phyloP scores from a whole-genome alignment of 2,888 invertebrate genomes.

The Diadromus collaris region DNA sequence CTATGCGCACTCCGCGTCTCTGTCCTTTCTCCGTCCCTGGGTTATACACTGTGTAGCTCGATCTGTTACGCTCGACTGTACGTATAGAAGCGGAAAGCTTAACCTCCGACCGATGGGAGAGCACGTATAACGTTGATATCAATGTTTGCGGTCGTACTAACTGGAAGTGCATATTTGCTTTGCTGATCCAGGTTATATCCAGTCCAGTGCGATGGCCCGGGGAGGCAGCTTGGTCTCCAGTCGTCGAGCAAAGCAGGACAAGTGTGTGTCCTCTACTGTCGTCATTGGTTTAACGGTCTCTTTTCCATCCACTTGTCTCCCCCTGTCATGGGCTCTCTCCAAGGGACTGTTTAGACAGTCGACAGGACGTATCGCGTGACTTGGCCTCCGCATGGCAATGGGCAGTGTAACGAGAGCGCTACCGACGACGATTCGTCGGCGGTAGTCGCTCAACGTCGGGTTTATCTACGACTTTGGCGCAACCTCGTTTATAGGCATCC shows the following conservation, averaged over 20 bases:
- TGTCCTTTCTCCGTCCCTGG: neutral
- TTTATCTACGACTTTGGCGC: constrained; percentile 1
- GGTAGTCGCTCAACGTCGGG: constrained; percentile 8
- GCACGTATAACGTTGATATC: constrained; percentile 68
- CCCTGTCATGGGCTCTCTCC: constrained; percentile 11
- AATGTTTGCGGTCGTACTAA: constrained; percentile 75
- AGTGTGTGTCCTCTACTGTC: constrained; percentile 27
- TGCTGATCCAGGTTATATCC: constrained; percentile 71
- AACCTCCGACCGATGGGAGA: constrained; percentile 36
- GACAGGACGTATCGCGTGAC: constrained; percentile 51
- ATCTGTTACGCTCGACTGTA: constrained; percentile 23
- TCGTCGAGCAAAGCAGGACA: constrained; percentile 21
- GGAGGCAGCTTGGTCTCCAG: constrained; percentile 38
- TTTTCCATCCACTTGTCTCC: constrained; percentile 14
- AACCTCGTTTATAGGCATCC: constrained; percentile 32
- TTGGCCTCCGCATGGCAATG: constrained; percentile 28
- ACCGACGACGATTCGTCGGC: constrained; percentile 14
- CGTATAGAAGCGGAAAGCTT: constrained; percentile 38
- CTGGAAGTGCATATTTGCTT: constrained; percentile 75
- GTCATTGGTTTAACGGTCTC: constrained; percentile 20
- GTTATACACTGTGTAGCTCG: constrained; percentile 5
- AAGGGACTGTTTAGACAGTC: constrained; percentile 45
- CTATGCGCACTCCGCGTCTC: neutral
- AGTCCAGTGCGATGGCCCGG: constrained; percentile 59
- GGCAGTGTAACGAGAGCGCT: constrained; percentile 32